Base-by-base conservation (phyloP, 2,113 vertebrate species). In the Hylia prasina region DNA sequence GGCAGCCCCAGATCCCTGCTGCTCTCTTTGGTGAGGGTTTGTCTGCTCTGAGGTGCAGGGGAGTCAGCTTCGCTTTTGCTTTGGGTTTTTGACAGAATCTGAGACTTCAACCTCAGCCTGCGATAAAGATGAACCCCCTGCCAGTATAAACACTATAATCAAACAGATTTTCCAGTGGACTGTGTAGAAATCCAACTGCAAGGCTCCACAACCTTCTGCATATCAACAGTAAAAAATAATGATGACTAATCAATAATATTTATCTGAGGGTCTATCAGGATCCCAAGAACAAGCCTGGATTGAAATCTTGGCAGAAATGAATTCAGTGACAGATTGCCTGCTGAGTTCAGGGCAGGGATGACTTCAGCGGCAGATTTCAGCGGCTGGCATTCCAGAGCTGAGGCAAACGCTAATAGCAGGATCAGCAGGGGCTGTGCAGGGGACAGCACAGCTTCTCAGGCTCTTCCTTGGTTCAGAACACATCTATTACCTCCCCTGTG, bases 201-300 rank as follows among this genome's bases (percentile, higher is more conserved):
- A 70, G 64, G 79, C n/a, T 96, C 54, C 90, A 80, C 82, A 90
- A 66, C 75, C 87, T 86, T 77, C 94, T 88, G 82, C 79, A 16
- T 81, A 86, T 88, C 87, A 94, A 93, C 92, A 92, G 80, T 63
- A 88, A 90, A 90, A 97, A 73, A 88, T 50, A 95, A 56, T 28
- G 35, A 51, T 96, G 95, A 87, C 54, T 85, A 94, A 95, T 95
- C 42, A 76, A 63, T 85, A 96, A 90, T 92, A 95, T 96, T 96
- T 96, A 95, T 88, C 68, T 30, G 72, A 89, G 70, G n/a, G 66
- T 75, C 73, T 94, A 37, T 72, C 84, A 42, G 80, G 83, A 76
- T 91, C 86, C 61, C 81, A 64, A 90, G 40, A 17, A 37, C 11
- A 87, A 94, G 89, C 40, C 63, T 54, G 75, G 85, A 70, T 6